phyloP scores from a whole-genome alignment of 2,797 vertebrate genomes.

The Sebastolobus altivelis region DNA sequence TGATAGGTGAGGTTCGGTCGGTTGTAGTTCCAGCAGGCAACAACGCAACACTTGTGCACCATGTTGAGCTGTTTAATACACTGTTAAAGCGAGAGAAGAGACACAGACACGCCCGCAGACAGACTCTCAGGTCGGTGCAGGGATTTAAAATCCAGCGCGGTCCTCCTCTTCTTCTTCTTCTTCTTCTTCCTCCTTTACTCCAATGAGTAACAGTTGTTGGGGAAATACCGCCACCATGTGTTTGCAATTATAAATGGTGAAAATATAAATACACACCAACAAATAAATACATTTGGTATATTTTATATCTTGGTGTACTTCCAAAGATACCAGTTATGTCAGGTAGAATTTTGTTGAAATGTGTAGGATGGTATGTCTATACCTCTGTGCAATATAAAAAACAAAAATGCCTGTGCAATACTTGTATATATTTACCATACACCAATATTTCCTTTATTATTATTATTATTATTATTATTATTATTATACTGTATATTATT shows the following conservation, averaged over 20 bases:
- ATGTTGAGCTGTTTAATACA: background rate
- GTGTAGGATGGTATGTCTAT: too few species aligned
- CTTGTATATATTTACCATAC: too few species aligned
- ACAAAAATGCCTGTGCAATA: too few species aligned
- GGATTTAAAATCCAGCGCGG: background rate
- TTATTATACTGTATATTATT: too few species aligned
- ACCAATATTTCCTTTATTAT: too few species aligned
- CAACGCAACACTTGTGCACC: background rate
- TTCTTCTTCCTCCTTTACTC: background rate
- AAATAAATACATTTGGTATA: background rate
- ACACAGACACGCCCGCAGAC: background rate
- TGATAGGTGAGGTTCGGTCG: background rate
- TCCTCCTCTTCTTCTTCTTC: background rate
- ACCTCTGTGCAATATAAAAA: too few species aligned
- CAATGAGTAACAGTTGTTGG: background rate
- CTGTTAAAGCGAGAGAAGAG: background rate
- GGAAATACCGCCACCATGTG: slow-evolving; percentile 39
- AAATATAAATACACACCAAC: background rate
- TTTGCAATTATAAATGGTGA: too few species aligned
- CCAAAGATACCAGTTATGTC: background rate
- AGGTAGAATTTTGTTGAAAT: background rate
- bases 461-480: too few species aligned
- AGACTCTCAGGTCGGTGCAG: too few species aligned
- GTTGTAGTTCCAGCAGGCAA: background rate
- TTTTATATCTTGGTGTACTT: background rate